Base-by-base conservation (phyloP, 2,888 invertebrate genomes). In the Athalia rosae region DNA sequence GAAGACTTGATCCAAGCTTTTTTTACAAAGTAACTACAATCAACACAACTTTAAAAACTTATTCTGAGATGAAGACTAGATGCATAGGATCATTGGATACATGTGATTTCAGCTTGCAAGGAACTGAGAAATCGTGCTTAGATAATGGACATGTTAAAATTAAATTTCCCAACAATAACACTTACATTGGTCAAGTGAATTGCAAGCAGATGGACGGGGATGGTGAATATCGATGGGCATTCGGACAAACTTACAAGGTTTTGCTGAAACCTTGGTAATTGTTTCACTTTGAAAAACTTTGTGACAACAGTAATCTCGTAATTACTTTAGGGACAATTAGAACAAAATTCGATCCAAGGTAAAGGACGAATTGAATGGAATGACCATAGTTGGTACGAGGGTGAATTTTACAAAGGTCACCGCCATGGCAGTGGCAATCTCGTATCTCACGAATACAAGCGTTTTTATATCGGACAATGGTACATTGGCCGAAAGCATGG, bases 161-260 rank as follows among this genome's bases (percentile, higher is more conserved):
- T 73, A 87, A 80, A 78, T 93, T 93, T 81, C 90, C 88, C 79
- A 93, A 93, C 85, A 92, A 92, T 9, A 93, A 93, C 83, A 76
- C 88, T 2, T 93, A 93, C 82, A 91, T 91, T 84, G 93, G 93
- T 41, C 86, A 89, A 56, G 89, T 92, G 76, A 91, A 91, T 15
- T 91, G 91, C 86, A 92, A 91, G 83, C 87, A 91, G 80, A 93
- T 93, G 92, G 90, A 93, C 81, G 93, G 93, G 2, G 89, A 91
- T 80, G 93, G 93, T 4, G 90, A 90, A 4, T 93, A 92, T 84
- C 90, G 89, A 76, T 94, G 93, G 93, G 86, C 90, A 2, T 91
- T 93, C 85, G 93, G 93, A 62, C 91, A 92, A 3, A 85, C 90
- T 48, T 93, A 93, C 82, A 88, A 91, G 85, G 93, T 92, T 28